phyloP scores from a whole-genome alignment of 2,888 invertebrate species.

The Netelia fuscicornis region DNA sequence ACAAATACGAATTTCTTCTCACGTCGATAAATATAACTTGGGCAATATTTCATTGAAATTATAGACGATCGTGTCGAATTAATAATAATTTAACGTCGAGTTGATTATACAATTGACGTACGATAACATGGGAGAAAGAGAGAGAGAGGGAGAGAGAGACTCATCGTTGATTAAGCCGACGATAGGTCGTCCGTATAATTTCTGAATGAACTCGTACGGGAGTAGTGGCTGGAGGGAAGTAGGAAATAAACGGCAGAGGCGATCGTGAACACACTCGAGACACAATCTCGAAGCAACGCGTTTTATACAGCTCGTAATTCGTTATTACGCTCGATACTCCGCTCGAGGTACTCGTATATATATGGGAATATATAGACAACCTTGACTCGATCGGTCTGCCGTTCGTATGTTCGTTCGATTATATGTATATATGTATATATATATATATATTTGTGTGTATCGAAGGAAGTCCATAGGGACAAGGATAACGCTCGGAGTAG shows the following conservation, averaged over 20 bases:
- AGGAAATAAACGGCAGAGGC: slow-evolving; percentile 37
- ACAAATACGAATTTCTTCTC: too few relatives aligned
- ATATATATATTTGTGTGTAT: neutral
- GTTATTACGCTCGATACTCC: slow-evolving; percentile 66
- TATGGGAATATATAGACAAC: slow-evolving; percentile 10
- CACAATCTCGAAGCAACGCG: slow-evolving; percentile 55
- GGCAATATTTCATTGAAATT: too few relatives aligned
- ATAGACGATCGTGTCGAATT: neutral
- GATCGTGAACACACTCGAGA: slow-evolving; percentile 21
- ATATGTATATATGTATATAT: neutral
- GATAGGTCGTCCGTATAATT: slow-evolving; percentile 6
- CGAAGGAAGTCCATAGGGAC: slow-evolving; percentile 22
- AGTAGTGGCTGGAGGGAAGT: slow-evolving; percentile 6
- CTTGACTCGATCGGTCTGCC: slow-evolving; percentile 20
- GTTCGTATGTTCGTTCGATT: slow-evolving; percentile 6
- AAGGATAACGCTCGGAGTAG: neutral
- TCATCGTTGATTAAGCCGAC: neutral
- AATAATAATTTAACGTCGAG: slow-evolving; percentile 16
- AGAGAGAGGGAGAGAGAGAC: neutral
- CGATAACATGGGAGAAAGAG: neutral
- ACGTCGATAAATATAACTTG: too few relatives aligned
- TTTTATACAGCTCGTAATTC: slow-evolving; percentile 66
- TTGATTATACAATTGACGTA: neutral
- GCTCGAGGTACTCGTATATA: slow-evolving; percentile 44
- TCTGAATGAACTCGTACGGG: slow-evolving; percentile 53